Evolutionary conservation across 2,797 vertebrate genomes (phyloP), one percentile per base, ranked within the genome.

Genomic region (Muraenolepis orangiensis): DNA sequence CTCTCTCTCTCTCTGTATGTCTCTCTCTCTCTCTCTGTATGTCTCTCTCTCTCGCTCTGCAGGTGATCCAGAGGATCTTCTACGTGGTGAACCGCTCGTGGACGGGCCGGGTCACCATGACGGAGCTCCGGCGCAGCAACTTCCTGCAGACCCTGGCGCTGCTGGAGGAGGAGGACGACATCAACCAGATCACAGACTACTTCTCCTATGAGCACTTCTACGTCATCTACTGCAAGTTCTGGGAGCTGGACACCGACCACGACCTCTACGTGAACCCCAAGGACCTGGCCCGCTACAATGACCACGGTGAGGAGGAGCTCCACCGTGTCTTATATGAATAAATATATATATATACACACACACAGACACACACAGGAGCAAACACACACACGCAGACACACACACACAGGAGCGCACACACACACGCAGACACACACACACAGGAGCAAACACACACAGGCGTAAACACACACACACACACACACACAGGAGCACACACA

Each of bases 191-290:
- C 89, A 99, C 98, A 28, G 98, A 99, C 92, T 99, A 99, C 92
- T 99, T 99, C 93, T 99, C 98, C 79, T 99, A 99, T 0, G 98
- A 99, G 84, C 98, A 99, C 85, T 99, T 99, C 86, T 99, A 99
- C 80, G 98, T 99, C 75, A 99, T 99, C 93, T 99, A 99, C 90
- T 99, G 98, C 95, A 99, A 99, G 91, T 99, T 99, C 91, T 99
- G 98, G 98, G 98, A 99, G 91, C 92, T 99, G 90, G 98, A 99
- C 91, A 95, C 95, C 61, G 98, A 99, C 88, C 98, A 99, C 14
- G 98, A 99, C 87, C 95, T 99, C 79, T 99, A 97, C 86, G 96
- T 99, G 72, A 96, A 97, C 91, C 96, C 96, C 87, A 96, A 96
- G 72, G 98, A 99, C 89, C 93, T 99, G 79, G 94, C 94, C 34